phyloP scores from a whole-genome alignment of 2,797 vertebrate species.

The Apogon hyalosoma region DNA sequence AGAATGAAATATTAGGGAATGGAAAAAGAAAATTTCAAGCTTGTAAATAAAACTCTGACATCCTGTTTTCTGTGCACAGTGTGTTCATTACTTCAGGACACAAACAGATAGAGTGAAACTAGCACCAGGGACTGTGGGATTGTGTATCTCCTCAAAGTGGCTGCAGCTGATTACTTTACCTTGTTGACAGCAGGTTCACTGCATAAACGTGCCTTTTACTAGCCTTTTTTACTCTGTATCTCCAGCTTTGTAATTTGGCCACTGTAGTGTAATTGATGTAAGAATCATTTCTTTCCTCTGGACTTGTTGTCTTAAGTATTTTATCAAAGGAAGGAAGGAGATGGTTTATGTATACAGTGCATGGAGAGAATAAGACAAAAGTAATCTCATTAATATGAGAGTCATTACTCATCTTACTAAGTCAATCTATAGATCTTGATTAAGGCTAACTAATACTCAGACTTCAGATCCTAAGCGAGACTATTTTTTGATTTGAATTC shows the following conservation, averaged over 20 bases:
- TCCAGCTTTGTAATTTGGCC: conserved; percentile 1
- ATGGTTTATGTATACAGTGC: too few species aligned
- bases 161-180: conserved; percentile 38
- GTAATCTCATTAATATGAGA: too few species aligned
- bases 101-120: conserved; percentile 33
- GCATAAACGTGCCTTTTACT: conserved; percentile 4
- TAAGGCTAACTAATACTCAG: too few species aligned
- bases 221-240: not conserved
- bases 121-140: conserved; percentile 32
- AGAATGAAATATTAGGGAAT: conserved; percentile 74
- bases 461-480: too few species aligned
- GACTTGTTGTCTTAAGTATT: not conserved
- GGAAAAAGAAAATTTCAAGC: conserved; percentile 30
- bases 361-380: too few species aligned
- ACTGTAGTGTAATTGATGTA: not conserved
- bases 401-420: too few species aligned
- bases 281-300: conserved; percentile 1
- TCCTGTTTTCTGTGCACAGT: conserved; percentile 39
- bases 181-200: conserved; percentile 36
- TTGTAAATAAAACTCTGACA: conserved; percentile 50
- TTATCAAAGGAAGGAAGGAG: not conserved
- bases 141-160: conserved; percentile 47
- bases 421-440: too few species aligned
- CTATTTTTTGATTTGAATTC: too few species aligned
- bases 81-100: conserved; percentile 29